These are phyloP conservation scores for Melinopterus prodromus DNA, from an alignment of 2,888 invertebrate species.

Conservation along the genomic window DNA sequence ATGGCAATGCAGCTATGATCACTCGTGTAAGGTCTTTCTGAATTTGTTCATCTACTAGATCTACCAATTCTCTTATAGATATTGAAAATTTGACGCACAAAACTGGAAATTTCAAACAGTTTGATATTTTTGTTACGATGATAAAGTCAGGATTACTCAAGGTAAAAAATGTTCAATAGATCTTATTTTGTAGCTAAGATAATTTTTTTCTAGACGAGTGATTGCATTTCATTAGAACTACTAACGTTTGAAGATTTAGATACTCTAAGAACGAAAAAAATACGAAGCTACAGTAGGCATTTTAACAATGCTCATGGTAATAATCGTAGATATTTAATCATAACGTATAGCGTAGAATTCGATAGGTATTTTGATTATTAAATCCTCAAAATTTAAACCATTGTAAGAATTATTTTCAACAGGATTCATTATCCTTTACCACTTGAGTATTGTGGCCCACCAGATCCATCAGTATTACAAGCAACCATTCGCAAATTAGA, in stretches of 20 bases:
- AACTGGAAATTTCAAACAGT: slow-evolving; percentile 66
- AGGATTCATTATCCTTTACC: slow-evolving; percentile 66
- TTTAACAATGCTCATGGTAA: slow-evolving; percentile 48
- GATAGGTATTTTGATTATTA: slow-evolving; percentile 50
- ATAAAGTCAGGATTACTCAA: slow-evolving; percentile 64
- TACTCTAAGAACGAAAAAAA: slow-evolving; percentile 58
- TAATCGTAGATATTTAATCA: slow-evolving; percentile 63
- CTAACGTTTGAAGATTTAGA: slow-evolving; percentile 65
- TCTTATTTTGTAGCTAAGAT: not conserved
- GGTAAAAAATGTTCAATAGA: slow-evolving; percentile 49
- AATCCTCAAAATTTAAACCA: not conserved
- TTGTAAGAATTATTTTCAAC: slow-evolving; percentile 18
- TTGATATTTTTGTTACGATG: slow-evolving; percentile 65
- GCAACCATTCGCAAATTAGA: slow-evolving; percentile 62
- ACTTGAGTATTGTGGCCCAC: slow-evolving; percentile 64
- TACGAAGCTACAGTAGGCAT: slow-evolving; percentile 49
- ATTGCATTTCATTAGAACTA: slow-evolving; percentile 63
- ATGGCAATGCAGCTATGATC: slow-evolving; percentile 65
- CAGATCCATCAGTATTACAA: slow-evolving; percentile 63
- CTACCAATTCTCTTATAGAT: slow-evolving; percentile 53
- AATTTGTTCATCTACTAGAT: not conserved
- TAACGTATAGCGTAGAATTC: slow-evolving; percentile 65
- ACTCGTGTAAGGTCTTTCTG: slow-evolving; percentile 57
- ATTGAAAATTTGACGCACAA: slow-evolving; percentile 65
- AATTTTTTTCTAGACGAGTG: slow-evolving; percentile 59